Percentiles rank a stretch among this genome's conserved stretches.
Evolutionary conservation across 2,113 vertebrate species (phyloP).

Genomic region (Riparia riparia): DNA sequence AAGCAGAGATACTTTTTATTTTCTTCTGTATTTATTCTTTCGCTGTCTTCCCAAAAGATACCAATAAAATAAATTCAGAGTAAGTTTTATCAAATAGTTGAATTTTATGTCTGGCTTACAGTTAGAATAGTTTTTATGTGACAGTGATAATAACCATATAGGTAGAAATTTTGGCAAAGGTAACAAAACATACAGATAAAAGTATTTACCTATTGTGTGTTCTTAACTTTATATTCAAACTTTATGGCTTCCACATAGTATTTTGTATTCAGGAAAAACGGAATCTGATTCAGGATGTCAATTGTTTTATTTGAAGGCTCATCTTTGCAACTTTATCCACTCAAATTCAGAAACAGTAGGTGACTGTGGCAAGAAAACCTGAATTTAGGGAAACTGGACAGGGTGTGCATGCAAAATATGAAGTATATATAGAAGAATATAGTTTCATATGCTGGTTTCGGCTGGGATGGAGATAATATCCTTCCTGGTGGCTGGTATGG

Average conservation of each 20-base stretch:
- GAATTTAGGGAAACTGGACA: neutral
- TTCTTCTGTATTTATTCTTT: neutral
- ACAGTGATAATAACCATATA: neutral
- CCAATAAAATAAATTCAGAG: neutral
- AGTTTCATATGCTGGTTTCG: neutral
- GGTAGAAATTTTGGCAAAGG: neutral
- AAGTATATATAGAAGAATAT: neutral
- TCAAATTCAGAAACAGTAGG: neutral
- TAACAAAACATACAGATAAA: neutral
- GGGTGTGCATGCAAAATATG: neutral
- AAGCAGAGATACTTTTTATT: neutral
- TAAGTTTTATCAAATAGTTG: neutral
- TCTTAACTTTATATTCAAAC: neutral
- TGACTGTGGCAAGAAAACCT: neutral
- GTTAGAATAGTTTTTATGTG: neutral
- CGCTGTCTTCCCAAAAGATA: neutral
- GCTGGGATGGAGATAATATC: neutral
- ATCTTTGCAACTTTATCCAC: neutral
- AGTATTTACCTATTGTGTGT: neutral
- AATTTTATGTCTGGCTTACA: neutral
- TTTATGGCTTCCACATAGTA: neutral
- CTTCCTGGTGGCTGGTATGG: neutral
- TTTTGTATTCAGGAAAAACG: neutral
- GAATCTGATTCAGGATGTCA: neutral
- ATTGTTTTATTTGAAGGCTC: neutral